Base-by-base conservation (phyloP, 1,140 invertebrate genomes). In the Magallana angulata region DNA sequence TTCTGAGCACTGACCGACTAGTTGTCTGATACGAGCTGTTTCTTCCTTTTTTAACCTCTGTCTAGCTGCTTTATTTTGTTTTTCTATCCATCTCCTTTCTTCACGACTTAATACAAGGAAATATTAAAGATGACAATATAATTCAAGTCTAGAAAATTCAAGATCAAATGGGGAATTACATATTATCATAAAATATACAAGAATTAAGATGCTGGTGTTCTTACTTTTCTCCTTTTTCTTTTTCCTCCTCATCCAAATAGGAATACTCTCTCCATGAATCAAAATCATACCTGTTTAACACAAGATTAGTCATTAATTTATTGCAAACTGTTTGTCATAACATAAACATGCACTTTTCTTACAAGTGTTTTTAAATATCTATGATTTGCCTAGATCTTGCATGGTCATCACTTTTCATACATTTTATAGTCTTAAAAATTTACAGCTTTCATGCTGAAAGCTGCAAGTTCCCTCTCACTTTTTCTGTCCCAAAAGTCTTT, bases 221-320 rank as follows among this genome's bases (percentile, higher is more conserved):
- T 93, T 88, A 94, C 95, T 96, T 98, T 95, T 98, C 97, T 5
- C 98, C 99, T 93, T 98, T 98, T 93, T 99, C 98, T 94, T 99
- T 99, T 91, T 99, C 98, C 94, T 99, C 99, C 95, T 99, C 98
- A 95, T 99, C 99, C 86, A 99, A 95, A 94, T 99, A 99, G n/a
- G 98, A 99, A 95, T 97, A 99, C 93, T 99, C 99, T 90, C 99
- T 96, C 99, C 99, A 99, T 0, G 99, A 99, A 91, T 99, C 98
- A 95, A 99, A 99, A 90, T 98, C 97, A 94, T 99, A 99, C 98
- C 98, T 99, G 95, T 48, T 98, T 98, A 14, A 48, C 36, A 48
- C 36, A 48, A 48, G 36, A 48, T 48, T 48, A 48, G 36, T 48
- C 36, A 48, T 48, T 48, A 62, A 96, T 96, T 48, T 48, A 48